These are phyloP conservation scores for Tholera decimalis DNA, from an alignment of 2,888 invertebrate genomes.

Conservation along the genomic window DNA sequence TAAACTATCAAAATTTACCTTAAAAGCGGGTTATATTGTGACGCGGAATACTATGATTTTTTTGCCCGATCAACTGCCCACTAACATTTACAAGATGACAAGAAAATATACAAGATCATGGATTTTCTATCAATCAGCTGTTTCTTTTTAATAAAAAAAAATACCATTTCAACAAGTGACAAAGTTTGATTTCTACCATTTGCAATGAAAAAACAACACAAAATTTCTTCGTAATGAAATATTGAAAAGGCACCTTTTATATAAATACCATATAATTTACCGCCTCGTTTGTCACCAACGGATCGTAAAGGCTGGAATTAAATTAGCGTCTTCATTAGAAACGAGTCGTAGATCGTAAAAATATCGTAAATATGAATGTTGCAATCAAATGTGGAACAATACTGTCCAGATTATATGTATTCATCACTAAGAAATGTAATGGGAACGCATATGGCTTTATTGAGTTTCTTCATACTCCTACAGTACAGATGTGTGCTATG, in stretches of 20 bases:
- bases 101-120: not conserved
- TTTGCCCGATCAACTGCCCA: too few species aligned
- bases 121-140: not conserved
- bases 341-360: slow-evolving; percentile 68
- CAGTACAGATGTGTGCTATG: not conserved
- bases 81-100: too few species aligned
- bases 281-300: slow-evolving; percentile 55
- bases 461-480: slow-evolving; percentile 12
- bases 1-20: too few species aligned
- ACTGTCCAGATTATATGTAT: slow-evolving; percentile 30
- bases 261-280: slow-evolving; percentile 44
- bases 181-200: not conserved
- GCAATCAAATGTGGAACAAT: slow-evolving; percentile 35
- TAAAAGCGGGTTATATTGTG: too few species aligned
- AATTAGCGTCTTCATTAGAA: slow-evolving; percentile 70
- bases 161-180: not conserved
- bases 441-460: slow-evolving; percentile 2
- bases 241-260: slow-evolving; percentile 21
- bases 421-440: slow-evolving; percentile 29
- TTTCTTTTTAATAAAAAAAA: not conserved
- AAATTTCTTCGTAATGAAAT: slow-evolving; percentile 21
- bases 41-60: too few species aligned
- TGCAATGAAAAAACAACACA: not conserved
- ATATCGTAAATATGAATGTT: slow-evolving; percentile 59
- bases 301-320: slow-evolving; percentile 70